Conservation (phyloP, 92 coral and sea anemone species). For the Palythoa heliodiscus region DNA sequence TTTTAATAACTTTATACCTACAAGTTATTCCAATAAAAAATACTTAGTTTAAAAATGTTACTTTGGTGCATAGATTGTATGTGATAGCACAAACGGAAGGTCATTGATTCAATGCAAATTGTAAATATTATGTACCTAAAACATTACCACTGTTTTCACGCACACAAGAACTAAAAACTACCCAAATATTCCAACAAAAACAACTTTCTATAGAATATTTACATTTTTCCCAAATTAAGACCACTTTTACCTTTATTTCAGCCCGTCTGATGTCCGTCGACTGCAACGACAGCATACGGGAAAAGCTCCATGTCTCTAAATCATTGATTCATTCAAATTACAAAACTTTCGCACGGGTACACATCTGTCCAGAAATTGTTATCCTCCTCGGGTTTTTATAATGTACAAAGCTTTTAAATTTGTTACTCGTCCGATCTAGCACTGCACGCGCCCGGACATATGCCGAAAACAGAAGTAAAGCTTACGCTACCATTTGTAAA, state of each 20-base stretch:
- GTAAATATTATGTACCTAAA: slow-evolving; percentile 33
- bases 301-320: neutral
- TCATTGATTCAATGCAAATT: slow-evolving; percentile 87
- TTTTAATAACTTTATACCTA: slow-evolving; percentile 25
- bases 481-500: slow-evolving; percentile 67
- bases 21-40: slow-evolving; percentile 28
- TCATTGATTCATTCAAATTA: slow-evolving; percentile 19
- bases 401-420: neutral
- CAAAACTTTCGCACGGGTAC: slow-evolving; percentile 5
- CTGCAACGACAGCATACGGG: neutral
- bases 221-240: slow-evolving; percentile 7
- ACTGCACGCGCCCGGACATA: neutral
- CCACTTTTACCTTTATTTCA: neutral
- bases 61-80: neutral
- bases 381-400: neutral
- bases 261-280: neutral
- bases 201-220: neutral
- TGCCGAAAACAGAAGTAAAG: neutral
- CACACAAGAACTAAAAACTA: neutral
- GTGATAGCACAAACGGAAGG: slow-evolving; percentile 31
- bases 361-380: slow-evolving; percentile 1
- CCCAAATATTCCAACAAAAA: neutral
- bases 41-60: slow-evolving; percentile 11
- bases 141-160: slow-evolving; percentile 22
- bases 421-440: slow-evolving; percentile 8